These are phyloP conservation scores for Lepidurus arcticus DNA, from an alignment of 1,140 invertebrate species.

Conservation along the genomic window DNA sequence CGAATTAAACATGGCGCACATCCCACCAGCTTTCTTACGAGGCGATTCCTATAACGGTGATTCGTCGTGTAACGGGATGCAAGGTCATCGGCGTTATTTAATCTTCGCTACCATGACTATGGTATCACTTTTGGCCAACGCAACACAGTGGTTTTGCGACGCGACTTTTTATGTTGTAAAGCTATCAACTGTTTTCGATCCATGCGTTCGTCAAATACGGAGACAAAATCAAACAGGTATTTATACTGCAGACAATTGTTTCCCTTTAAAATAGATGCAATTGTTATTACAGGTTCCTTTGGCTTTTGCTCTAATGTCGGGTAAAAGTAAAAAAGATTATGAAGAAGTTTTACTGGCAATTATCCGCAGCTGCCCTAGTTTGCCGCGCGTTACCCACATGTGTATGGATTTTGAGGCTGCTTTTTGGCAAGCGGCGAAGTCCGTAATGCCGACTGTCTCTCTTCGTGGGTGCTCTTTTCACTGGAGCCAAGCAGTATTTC, in stretches of 20 bases:
- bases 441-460: constrained; percentile 14
- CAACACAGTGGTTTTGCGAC: constrained; percentile 25
- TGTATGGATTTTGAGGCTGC: constrained; percentile 19
- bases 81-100: background rate
- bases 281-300: constrained; percentile 23
- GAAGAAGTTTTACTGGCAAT: constrained; percentile 24
- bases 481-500: constrained; percentile 23
- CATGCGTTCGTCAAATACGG: background rate
- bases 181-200: constrained; percentile 26
- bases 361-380: background rate
- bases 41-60: background rate
- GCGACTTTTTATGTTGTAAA: constrained; percentile 18
- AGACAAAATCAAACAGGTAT: constrained; percentile 29
- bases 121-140: too few relatives aligned
- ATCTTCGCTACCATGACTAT: constrained; percentile 26
- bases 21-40: constrained; percentile 18
- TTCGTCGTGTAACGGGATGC: background rate
- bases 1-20: background rate
- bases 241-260: background rate
- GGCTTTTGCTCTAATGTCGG: constrained; percentile 25
- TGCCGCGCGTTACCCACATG: background rate
- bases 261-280: background rate
- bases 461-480: constrained; percentile 24
- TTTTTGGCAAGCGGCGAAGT: background rate
- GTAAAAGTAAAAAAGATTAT: constrained; percentile 24